Percentiles rank a stretch among this genome's conserved stretches.
Evolutionary conservation across 2,797 vertebrate species (phyloP).

Genomic region (Chrosomus eos): DNA sequence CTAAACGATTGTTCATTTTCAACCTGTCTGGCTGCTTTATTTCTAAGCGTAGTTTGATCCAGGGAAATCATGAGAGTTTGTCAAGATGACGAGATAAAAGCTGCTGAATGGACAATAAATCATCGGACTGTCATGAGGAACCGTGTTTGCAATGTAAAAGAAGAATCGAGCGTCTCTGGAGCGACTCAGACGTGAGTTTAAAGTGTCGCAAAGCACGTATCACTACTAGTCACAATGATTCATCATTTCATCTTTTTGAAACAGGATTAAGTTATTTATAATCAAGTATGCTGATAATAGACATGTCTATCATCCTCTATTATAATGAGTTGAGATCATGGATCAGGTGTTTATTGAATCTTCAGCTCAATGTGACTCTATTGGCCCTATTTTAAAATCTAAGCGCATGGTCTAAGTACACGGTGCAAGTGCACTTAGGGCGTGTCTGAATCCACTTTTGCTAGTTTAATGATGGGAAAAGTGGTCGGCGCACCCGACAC

Average conservation of each 20-base stretch:
- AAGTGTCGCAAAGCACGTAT: not conserved
- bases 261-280: not conserved
- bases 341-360: not conserved
- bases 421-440: too few relatives aligned
- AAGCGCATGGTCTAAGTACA: too few relatives aligned
- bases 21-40: conserved; percentile 19
- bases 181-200: not conserved
- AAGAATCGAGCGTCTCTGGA: not conserved
- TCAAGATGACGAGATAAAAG: conserved; percentile 35
- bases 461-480: too few relatives aligned
- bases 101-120: conserved; percentile 16
- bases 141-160: not conserved
- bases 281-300: not conserved
- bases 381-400: too few relatives aligned
- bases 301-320: not conserved
- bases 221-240: not conserved
- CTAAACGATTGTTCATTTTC: conserved; percentile 8
- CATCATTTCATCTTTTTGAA: not conserved
- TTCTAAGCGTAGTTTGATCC: conserved; percentile 23
- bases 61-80: conserved; percentile 29
- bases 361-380: not conserved
- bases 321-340: not conserved
- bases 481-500: too few relatives aligned
- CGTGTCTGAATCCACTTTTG: too few relatives aligned
- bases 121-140: conserved; percentile 9